Evolutionary conservation across 2,797 vertebrate species (phyloP).

Genomic region (Tympanoctomys barrerae): DNA sequence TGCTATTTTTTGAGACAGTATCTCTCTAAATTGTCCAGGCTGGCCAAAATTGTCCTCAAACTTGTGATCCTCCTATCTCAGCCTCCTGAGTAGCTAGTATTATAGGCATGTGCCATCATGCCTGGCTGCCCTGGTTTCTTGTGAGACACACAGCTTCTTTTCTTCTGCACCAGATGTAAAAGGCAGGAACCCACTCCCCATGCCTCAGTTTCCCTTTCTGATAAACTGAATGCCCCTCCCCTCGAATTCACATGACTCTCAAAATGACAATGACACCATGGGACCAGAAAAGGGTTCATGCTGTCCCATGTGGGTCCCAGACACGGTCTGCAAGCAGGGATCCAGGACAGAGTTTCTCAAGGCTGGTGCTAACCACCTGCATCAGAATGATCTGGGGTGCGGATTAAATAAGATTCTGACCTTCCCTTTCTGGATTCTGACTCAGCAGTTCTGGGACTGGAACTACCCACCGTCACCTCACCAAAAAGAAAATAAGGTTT

Average conservation of each 20-base stretch:
- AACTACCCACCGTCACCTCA: slow-evolving; percentile 29
- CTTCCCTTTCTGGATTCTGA: background rate
- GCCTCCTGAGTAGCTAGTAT: background rate
- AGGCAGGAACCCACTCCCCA: background rate
- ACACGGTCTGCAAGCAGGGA: background rate
- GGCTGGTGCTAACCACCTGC: background rate
- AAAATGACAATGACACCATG: background rate
- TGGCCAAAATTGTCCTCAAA: background rate
- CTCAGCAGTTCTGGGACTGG: slow-evolving; percentile 47
- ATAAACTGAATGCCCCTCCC: background rate
- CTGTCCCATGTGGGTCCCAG: background rate
- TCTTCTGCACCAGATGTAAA: background rate
- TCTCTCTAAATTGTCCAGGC: background rate
- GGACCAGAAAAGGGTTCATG: background rate
- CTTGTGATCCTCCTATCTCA: background rate
- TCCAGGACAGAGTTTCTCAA: background rate
- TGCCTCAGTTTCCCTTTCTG: background rate
- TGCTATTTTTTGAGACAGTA: background rate
- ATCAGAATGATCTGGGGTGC: background rate
- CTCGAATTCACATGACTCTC: background rate
- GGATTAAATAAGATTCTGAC: background rate
- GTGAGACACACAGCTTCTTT: background rate
- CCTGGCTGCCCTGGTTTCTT: background rate
- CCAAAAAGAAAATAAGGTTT: slow-evolving; percentile 34
- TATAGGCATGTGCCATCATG: background rate